Evolutionary conservation across 2,113 vertebrate genomes (phyloP).

Genomic region (Egretta garzetta): DNA sequence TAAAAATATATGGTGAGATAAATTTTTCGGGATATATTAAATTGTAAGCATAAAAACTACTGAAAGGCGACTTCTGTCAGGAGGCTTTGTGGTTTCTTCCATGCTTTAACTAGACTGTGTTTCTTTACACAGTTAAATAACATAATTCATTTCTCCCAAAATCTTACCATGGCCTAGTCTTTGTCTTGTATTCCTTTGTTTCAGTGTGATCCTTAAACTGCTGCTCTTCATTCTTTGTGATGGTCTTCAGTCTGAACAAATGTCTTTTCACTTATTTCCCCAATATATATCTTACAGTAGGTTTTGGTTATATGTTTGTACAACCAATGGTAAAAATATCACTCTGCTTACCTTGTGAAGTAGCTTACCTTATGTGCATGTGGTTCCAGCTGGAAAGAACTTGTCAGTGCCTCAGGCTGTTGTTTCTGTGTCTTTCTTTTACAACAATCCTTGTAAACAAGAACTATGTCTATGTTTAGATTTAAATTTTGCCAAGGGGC

Average conservation of each 20-base stretch:
- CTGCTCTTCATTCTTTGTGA: neutral
- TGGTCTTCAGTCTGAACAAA: neutral
- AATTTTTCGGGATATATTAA: neutral
- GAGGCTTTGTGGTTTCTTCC: constrained; percentile 4
- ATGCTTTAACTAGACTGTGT: neutral
- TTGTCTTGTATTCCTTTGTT: neutral
- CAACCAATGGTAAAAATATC: neutral
- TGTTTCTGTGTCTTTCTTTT: constrained; percentile 39
- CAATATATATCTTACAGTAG: neutral
- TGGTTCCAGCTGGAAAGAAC: neutral
- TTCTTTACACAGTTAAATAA: constrained; percentile 7
- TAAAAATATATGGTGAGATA: neutral
- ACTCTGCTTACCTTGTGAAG: neutral
- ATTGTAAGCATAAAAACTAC: neutral
- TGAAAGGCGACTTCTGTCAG: neutral
- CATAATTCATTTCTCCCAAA: neutral
- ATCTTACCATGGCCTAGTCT: neutral
- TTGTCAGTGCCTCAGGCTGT: neutral
- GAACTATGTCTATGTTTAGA: neutral
- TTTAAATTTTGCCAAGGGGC: neutral
- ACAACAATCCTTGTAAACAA: neutral
- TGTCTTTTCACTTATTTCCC: neutral
- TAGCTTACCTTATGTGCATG: neutral
- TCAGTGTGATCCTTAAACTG: neutral
- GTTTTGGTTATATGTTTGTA: neutral